Conservation (phyloP, 2,888 invertebrate species). For the Apocheima hispidaria region DNA sequence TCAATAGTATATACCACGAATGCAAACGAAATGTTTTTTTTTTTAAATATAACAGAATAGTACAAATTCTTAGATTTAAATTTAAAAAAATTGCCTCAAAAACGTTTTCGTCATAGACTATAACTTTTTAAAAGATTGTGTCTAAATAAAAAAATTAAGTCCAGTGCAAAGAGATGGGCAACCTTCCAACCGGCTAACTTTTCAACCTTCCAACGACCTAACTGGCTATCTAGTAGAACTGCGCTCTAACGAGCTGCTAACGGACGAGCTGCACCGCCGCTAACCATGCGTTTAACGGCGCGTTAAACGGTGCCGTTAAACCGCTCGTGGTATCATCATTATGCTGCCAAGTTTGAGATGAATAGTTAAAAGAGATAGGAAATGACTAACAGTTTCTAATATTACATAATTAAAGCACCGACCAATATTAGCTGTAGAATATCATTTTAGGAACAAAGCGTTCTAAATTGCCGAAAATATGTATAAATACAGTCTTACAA, state of each 20-base stretch:
- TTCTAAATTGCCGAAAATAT: too few species aligned
- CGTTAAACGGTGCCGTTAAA: constrained; percentile 22
- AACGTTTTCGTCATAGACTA: too few species aligned
- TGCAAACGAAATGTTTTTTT: too few species aligned
- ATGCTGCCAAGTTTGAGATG: constrained; percentile 4
- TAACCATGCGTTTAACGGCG: constrained; percentile 17
- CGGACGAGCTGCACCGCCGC: constrained; percentile 7
- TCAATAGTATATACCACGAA: too few species aligned
- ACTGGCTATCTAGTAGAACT: constrained; percentile 4
- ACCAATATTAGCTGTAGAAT: not conserved
- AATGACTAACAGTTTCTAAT: not conserved
- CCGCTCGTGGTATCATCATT: constrained; percentile 26
- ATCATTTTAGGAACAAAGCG: too few species aligned
- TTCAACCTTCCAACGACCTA: not conserved
- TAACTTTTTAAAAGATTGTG: too few species aligned
- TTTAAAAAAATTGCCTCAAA: too few species aligned
- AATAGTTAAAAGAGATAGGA: not conserved
- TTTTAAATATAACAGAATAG: too few species aligned
- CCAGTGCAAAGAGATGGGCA: too few species aligned
- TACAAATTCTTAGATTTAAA: too few species aligned
- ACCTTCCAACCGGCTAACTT: not conserved
- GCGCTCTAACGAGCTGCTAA: constrained; percentile 29
- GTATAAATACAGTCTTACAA: too few species aligned
- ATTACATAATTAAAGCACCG: not conserved
- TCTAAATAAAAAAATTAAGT: too few species aligned